Base-by-base conservation (phyloP, 2,113 vertebrate species). In the Muscicapa adusta region DNA sequence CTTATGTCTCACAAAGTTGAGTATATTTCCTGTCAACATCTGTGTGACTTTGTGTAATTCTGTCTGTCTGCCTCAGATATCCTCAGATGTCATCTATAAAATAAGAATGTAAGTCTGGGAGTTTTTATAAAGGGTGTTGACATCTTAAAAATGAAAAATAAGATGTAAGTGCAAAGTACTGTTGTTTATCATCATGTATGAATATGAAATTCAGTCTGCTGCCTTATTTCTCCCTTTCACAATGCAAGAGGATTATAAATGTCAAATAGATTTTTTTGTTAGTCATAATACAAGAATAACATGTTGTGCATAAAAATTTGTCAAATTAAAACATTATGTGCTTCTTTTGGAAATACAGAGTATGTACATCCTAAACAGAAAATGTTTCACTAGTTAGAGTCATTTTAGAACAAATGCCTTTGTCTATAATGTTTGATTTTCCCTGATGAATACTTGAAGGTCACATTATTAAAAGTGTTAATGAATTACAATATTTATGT, bases 391-490 rank as follows among this genome's bases (percentile, higher is more conserved):
- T 84, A 84, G 13, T 84, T 68, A 77, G 54, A 95, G 62, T 90
- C 57, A 95, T 81, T 97, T 96, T 62, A 92, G 47, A 95, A 95
- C 22, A 89, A 96, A 95, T 63, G 20, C 47, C 51, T 97, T 97
- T 96, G 34, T 96, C 79, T 95, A 50, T 71, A 61, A 67, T 68
- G 36, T 93, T 66, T 82, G 86, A 38, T 88, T 73, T 93, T 75
- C 76, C 89, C 77, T 33, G 23, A 94, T 70, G 91, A 97, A 58
- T 38, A 73, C 60, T 19, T 93, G 71, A 97, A 97, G 92, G 72
- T 96, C 63, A 89, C 48, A 66, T 91, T 97, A 92, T 95, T 96
- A 93, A 96, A 96, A 95, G 45, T 74, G 72, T 50, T 96, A 93
- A 89, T 92, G 93, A 88, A 93, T 93, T 76, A 54, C 34, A 91